Evolutionary conservation across 1,140 invertebrate genomes (phyloP).

Genomic region (Lepidurus apus): DNA sequence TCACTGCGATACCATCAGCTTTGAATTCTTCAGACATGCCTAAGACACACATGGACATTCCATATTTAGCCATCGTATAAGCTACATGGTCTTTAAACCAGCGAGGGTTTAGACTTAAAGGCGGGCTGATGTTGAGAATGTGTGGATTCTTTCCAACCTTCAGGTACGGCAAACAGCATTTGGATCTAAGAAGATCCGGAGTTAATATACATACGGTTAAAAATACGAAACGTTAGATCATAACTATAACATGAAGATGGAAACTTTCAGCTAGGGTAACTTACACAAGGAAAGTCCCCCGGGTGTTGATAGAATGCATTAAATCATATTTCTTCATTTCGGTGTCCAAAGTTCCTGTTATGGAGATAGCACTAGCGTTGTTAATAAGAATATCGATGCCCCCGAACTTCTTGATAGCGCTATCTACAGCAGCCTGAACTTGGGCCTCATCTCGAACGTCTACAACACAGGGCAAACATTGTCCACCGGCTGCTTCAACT

Average conservation of each 20-base stretch:
- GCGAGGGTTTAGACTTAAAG: conserved; percentile 76
- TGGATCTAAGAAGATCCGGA: conserved; percentile 60
- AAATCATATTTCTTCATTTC: conserved; percentile 95
- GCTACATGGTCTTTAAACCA: conserved; percentile 94
- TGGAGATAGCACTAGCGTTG: conserved; percentile 93
- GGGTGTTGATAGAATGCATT: conserved; percentile 85
- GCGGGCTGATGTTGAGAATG: conserved; percentile 93
- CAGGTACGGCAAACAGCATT: conserved; percentile 84
- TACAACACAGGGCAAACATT: conserved; percentile 84
- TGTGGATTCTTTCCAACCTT: conserved; percentile 86
- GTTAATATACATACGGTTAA: not conserved
- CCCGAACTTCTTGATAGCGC: conserved; percentile 85
- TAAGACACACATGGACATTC: conserved; percentile 97
- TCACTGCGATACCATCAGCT: conserved; percentile 79
- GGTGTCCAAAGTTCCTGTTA: conserved; percentile 77
- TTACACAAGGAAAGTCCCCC: conserved; percentile 89
- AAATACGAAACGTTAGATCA: conserved; percentile 27
- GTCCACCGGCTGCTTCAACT: conserved; percentile 88
- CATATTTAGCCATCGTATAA: conserved; percentile 98
- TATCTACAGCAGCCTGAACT: conserved; percentile 76
- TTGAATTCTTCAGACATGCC: conserved; percentile 93
- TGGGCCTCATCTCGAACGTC: conserved; percentile 85
- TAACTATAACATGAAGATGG: not conserved
- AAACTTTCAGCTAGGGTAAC: conserved; percentile 40
- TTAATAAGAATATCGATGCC: conserved; percentile 94